Base-by-base conservation (phyloP, 2,888 invertebrate genomes). In the Cyrtodaria siliqua region DNA sequence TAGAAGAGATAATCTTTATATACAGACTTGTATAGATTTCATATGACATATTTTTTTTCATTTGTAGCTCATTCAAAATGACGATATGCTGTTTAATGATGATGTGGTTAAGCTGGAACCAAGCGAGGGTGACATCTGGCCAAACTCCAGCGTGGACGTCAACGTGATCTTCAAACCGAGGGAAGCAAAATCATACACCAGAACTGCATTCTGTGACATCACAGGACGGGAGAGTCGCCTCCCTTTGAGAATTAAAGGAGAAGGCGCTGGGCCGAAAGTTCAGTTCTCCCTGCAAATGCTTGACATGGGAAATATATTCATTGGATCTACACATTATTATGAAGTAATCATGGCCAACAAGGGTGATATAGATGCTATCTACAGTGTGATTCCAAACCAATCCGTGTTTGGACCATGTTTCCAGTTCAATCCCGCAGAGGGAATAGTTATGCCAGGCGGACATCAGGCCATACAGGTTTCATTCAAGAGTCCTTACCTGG, bases 321-420 rank as follows among this genome's bases (percentile, higher is more conserved):
- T 93, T 70, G 89, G 91, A 61, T 92, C 93, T 2, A 90, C 84
- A 18, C 93, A 93, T 82, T 83, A 84, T 9, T 93, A 93, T 82
- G 93, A 93, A 79, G 88, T 93, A 18, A 89, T 93, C 9, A 78
- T 93, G 70, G 91, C 91, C 18, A 93, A 93, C 82, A 92, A 92
- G 64, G 93, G 93, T 3, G 92, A 93, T 78, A 93, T 93, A 70
- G 93, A 92, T 85, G 93, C 93, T 56, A 92, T 91, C 53, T 92
- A 86, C 75, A 90, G 86, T 68, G 88, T 92, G 40, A 75, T 89
- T 49, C 88, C 89, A 12, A 86, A 88, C 33, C 87, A 86, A 60
- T 83, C 90, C 18, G 85, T 88, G 42, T 92, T 92, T 85, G 91
- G 92, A 23, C 90, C 90, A 12, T 92, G 91, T 83, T 93, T 93